Evolutionary conservation across 2,797 vertebrate species (phyloP).

Genomic region (Tragelaphus eurycerus): DNA sequence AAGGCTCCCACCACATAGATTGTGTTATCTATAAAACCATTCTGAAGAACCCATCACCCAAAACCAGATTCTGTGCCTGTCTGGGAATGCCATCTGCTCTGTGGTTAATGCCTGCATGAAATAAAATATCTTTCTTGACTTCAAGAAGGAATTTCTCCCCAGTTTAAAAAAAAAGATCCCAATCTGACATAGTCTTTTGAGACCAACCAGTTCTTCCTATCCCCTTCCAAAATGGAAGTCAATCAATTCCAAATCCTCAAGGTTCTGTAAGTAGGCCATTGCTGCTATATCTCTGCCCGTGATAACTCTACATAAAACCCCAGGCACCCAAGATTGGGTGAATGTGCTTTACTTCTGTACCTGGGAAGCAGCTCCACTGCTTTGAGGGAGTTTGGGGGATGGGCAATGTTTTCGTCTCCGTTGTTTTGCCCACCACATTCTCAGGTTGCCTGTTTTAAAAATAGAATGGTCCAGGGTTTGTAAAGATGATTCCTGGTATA

Average conservation of each 20-base stretch:
- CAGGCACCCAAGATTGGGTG: neutral
- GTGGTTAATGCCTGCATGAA: neutral
- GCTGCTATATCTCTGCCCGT: neutral
- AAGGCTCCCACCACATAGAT: neutral
- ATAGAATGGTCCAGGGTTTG: neutral
- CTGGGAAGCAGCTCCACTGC: neutral
- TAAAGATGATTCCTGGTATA: neutral
- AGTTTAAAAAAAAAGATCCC: neutral
- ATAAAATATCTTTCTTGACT: neutral
- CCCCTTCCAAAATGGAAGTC: neutral
- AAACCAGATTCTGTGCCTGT: neutral
- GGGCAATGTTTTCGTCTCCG: neutral
- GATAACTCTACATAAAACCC: neutral
- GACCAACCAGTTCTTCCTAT: neutral
- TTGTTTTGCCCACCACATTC: neutral
- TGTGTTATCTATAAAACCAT: neutral
- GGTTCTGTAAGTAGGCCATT: neutral
- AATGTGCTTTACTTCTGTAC: neutral
- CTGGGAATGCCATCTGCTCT: neutral
- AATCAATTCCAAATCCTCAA: neutral
- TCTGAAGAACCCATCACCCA: neutral
- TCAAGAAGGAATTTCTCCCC: neutral
- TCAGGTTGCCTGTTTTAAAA: conserved; percentile 20
- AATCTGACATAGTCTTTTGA: neutral
- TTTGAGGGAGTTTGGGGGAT: neutral